Evolutionary conservation across 2,797 vertebrate species (phyloP).

Genomic region (Chelidonichthys spinosus): DNA sequence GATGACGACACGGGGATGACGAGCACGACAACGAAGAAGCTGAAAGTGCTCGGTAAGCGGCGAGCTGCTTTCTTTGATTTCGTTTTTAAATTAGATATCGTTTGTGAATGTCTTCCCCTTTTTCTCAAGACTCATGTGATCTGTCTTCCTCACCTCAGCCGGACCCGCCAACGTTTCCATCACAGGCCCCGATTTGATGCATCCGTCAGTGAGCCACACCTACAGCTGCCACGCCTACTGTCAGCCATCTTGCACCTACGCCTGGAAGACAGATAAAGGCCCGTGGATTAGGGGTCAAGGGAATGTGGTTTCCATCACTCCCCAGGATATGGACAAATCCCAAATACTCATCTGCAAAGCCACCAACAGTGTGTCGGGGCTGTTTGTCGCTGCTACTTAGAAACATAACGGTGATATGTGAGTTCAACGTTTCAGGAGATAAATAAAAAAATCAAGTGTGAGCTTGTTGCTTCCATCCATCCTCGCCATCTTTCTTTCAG

Average conservation of each 20-base stretch:
- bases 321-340: conserved; percentile 18
- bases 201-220: conserved; percentile 40
- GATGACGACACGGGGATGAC: rapidly evolving
- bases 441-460: not conserved
- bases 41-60: conserved; percentile 61
- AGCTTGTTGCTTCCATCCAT: not conserved
- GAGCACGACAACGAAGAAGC: conserved; percentile 3
- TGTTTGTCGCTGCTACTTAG: conserved; percentile 26
- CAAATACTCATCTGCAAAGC: conserved; percentile 61
- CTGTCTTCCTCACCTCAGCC: conserved; percentile 40
- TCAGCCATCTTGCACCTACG: conserved; percentile 65
- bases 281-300: conserved; percentile 53
- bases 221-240: conserved; percentile 69
- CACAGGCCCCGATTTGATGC: conserved; percentile 52
- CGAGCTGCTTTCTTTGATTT: not conserved
- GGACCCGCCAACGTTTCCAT: conserved; percentile 67
- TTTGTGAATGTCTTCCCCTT: not conserved
- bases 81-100: not conserved
- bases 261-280: conserved; percentile 45
- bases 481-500: conserved; percentile 38
- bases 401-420: conserved; percentile 45
- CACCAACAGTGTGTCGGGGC: conserved; percentile 55
- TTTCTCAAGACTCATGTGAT: not conserved
- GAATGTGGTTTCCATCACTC: conserved; percentile 56
- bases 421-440: conserved; percentile 3